Evolutionary conservation across 2,113 vertebrate species (phyloP).

Genomic region (Xiphophorus couchianus): DNA sequence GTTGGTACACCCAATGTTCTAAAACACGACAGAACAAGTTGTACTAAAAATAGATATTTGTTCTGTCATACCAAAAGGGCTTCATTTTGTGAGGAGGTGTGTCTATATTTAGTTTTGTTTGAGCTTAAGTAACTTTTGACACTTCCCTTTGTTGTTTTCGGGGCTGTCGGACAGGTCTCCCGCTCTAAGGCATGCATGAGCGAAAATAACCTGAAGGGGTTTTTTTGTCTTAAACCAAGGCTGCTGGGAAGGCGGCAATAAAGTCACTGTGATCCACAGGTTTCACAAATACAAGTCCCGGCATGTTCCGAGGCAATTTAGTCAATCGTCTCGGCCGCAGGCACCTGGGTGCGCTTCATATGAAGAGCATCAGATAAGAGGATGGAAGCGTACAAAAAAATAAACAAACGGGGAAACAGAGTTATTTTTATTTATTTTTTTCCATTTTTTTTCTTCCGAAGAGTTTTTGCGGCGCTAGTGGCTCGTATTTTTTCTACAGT

Average conservation of each 20-base stretch:
- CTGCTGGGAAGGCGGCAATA: constrained; percentile 8
- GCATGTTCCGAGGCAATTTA: constrained; percentile 57
- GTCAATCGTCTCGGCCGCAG: constrained; percentile 55
- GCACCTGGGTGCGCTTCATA: constrained; percentile 55
- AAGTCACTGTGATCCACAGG: constrained; percentile 20
- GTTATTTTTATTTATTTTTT: neutral
- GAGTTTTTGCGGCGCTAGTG: no score
- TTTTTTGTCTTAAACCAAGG: constrained; percentile 22
- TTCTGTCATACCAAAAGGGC: constrained; percentile 22
- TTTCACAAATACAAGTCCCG: constrained; percentile 54
- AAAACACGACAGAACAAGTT: constrained; percentile 66
- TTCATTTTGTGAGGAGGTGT: constrained; percentile 51
- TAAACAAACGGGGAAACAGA: constrained; percentile 45
- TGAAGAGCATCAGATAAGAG: constrained; percentile 28
- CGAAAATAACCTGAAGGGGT: constrained; percentile 24
- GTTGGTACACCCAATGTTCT: constrained; percentile 43
- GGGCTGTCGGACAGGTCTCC: constrained; percentile 46
- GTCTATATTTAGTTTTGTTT: constrained; percentile 65
- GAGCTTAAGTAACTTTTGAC: constrained; percentile 53
- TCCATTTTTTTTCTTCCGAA: no score
- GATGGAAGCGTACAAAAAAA: constrained; percentile 10
- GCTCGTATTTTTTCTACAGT: no score
- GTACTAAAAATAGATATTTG: constrained; percentile 66
- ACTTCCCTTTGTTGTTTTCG: constrained; percentile 61
- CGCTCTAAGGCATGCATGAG: constrained; percentile 25